Evolutionary conservation across 2,797 vertebrate genomes (phyloP).

Genomic region (Aeoliscus strigatus): DNA sequence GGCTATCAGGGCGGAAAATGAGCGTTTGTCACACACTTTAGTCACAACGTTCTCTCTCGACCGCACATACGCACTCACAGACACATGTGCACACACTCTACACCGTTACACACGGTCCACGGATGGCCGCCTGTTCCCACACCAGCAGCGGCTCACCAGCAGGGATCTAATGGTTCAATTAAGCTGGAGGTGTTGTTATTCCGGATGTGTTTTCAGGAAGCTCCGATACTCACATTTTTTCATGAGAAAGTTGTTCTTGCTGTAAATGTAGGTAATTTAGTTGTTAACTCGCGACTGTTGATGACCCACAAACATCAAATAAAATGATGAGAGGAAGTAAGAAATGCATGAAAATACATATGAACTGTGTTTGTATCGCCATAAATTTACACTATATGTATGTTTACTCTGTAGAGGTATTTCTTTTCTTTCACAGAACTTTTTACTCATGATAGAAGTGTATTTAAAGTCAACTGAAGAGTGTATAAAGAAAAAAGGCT

Average conservation of each 20-base stretch:
- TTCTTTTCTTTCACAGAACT: too few relatives aligned
- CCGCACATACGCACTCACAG: slow-evolving; percentile 7
- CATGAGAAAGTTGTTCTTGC: slow-evolving; percentile 40
- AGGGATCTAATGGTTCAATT: slow-evolving; percentile 48
- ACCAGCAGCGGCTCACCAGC: slow-evolving; percentile 16
- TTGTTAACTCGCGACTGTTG: slow-evolving; percentile 13
- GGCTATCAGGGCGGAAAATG: slow-evolving; percentile 76
- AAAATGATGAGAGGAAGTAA: too few relatives aligned
- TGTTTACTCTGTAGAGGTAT: too few relatives aligned
- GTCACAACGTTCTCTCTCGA: slow-evolving; percentile 35
- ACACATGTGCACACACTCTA: slow-evolving; percentile 10
- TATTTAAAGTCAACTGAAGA: too few relatives aligned
- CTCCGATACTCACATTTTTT: slow-evolving; percentile 21
- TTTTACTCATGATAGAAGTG: too few relatives aligned
- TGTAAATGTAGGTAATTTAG: neutral
- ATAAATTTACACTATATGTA: too few relatives aligned
- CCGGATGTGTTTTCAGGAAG: slow-evolving; percentile 29
- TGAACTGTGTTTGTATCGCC: too few relatives aligned
- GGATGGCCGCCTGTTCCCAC: slow-evolving; percentile 58
- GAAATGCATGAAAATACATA: too few relatives aligned
- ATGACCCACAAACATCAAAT: too few relatives aligned
- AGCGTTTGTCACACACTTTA: slow-evolving; percentile 70
- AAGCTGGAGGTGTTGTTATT: slow-evolving; percentile 37
- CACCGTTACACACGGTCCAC: slow-evolving; percentile 16
- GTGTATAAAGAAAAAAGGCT: too few relatives aligned